A percentile compares a stretch with the other conserved stretches of the same genome.
These are phyloP conservation scores for Enteromius trimaculatus DNA, from an alignment of 2,797 vertebrate genomes.

Conservation along the genomic window DNA sequence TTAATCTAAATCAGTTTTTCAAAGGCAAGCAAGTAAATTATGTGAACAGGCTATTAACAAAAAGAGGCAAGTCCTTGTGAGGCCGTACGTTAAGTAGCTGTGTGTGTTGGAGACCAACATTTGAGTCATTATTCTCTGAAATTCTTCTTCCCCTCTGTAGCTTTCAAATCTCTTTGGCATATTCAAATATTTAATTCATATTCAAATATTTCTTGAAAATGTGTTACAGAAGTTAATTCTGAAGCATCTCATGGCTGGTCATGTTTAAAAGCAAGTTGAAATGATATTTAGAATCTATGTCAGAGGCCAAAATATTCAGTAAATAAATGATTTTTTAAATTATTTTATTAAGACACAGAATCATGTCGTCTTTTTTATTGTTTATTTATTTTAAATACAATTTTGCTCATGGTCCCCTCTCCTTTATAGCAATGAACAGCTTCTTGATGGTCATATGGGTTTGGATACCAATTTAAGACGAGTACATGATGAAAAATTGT, in stretches of 20 bases:
- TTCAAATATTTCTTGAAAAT: neutral
- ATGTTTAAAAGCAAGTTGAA: neutral
- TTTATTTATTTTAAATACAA: neutral
- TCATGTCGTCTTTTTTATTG: neutral
- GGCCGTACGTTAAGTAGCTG: neutral
- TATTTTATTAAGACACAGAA: neutral
- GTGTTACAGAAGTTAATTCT: neutral
- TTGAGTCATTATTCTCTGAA: neutral
- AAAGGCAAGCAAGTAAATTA: neutral
- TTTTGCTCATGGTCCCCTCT: neutral
- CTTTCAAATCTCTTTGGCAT: neutral
- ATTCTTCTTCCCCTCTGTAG: neutral
- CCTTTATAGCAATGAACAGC: neutral
- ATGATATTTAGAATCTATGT: neutral
- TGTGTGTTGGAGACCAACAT: neutral
- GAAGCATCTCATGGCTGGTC: neutral
- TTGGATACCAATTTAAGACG: neutral
- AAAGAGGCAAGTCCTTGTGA: neutral
- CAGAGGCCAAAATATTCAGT: neutral
- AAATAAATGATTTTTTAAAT: too few species aligned
- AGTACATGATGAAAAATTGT: neutral
- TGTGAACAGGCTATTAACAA: neutral
- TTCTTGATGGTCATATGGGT: neutral
- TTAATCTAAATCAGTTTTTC: neutral
- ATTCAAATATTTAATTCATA: slow-evolving; percentile 13